These are phyloP conservation scores for Gorilla gorilla DNA, from an alignment of 2,113 vertebrate species.

Conservation along the genomic window DNA sequence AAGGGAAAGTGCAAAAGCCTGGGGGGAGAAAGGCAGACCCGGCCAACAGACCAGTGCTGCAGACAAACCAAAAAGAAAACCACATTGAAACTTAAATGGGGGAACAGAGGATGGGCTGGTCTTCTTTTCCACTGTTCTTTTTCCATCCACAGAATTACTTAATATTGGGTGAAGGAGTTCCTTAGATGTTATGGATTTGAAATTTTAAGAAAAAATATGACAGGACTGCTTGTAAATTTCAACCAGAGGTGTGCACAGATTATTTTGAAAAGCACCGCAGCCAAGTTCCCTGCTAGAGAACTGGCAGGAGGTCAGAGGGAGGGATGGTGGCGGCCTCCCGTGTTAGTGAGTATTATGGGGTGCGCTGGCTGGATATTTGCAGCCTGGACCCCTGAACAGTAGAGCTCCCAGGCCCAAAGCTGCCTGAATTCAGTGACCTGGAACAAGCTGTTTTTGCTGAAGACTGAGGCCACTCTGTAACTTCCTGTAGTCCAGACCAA, in stretches of 20 bases:
- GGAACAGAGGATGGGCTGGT: not conserved
- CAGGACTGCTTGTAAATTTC: conserved; percentile 36
- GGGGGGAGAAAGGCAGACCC: not conserved
- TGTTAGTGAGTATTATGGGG: too few relatives aligned
- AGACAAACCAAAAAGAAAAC: not conserved
- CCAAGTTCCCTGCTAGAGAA: not conserved
- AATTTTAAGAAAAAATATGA: conserved; percentile 43
- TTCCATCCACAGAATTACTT: conserved; percentile 48
- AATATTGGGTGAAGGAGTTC: conserved; percentile 52
- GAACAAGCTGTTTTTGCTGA: not conserved
- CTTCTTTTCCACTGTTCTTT: conserved; percentile 36
- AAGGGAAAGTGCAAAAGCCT: not conserved
- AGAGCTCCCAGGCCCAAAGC: not conserved
- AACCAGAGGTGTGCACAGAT: not conserved
- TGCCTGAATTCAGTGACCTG: not conserved
- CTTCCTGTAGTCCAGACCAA: not conserved
- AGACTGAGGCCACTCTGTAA: not conserved
- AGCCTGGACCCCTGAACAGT: too few relatives aligned
- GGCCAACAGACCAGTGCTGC: not conserved
- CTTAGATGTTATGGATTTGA: conserved; percentile 48
- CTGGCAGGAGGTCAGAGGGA: not conserved
- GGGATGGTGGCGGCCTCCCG: not conserved
- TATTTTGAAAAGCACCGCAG: not conserved
- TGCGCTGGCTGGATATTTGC: too few relatives aligned
- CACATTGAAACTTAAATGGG: not conserved